phyloP scores from a whole-genome alignment of 1,140 invertebrate genomes.

The Coenobita brevimanus region DNA sequence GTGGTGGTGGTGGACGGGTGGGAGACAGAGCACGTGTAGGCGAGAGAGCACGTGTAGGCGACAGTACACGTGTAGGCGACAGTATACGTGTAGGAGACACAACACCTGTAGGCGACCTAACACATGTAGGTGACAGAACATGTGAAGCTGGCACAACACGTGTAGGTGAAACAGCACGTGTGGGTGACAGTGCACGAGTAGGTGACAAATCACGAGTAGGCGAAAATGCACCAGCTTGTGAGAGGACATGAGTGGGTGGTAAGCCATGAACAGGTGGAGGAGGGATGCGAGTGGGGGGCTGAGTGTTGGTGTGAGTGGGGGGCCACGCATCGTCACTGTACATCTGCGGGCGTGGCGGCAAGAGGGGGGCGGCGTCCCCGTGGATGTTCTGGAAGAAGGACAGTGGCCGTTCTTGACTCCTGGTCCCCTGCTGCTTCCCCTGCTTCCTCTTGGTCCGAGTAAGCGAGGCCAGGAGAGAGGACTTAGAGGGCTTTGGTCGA shows the following conservation, averaged over 20 bases:
- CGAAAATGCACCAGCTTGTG: too few relatives aligned
- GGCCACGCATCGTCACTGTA: conserved; percentile 47
- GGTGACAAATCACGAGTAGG: too few relatives aligned
- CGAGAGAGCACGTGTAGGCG: too few relatives aligned
- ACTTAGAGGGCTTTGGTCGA: not conserved
- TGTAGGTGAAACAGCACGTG: too few relatives aligned
- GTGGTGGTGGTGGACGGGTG: not conserved
- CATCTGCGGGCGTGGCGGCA: conserved; percentile 52
- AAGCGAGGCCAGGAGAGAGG: not conserved
- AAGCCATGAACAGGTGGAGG: not conserved
- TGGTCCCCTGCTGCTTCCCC: not conserved
- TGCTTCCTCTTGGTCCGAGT: conserved; percentile 9
- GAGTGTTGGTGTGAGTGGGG: not conserved
- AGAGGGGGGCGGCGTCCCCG: conserved; percentile 24
- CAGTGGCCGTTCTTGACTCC: conserved; percentile 11
- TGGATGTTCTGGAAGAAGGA: conserved; percentile 55
- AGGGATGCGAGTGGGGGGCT: not conserved
- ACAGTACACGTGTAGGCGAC: too few relatives aligned
- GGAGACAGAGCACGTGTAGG: not conserved
- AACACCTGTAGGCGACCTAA: too few relatives aligned
- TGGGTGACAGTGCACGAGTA: too few relatives aligned
- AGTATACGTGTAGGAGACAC: too few relatives aligned
- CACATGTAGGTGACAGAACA: too few relatives aligned
- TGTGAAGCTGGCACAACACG: too few relatives aligned
- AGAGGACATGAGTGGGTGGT: too few relatives aligned